phyloP scores from a whole-genome alignment of 2,113 vertebrate genomes.

The Nipponia nippon region DNA sequence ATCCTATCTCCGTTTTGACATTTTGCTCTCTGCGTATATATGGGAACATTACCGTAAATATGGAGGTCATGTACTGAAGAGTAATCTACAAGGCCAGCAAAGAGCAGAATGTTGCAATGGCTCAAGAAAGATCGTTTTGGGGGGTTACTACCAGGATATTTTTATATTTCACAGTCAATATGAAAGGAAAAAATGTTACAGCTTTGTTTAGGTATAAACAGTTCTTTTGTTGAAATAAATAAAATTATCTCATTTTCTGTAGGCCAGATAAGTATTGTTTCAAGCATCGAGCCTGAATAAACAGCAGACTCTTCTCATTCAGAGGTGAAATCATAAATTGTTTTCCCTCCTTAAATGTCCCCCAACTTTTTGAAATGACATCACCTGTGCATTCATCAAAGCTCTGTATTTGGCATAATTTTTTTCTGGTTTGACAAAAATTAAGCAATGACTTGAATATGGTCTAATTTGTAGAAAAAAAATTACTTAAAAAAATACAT shows the following conservation, averaged over 20 bases:
- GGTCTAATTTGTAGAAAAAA: not conserved
- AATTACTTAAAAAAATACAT: not conserved
- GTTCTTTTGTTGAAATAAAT: slow-evolving; percentile 51
- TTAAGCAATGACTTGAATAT: slow-evolving; percentile 38
- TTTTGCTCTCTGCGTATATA: not conserved
- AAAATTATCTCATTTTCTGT: slow-evolving; percentile 51
- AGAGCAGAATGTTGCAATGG: not conserved
- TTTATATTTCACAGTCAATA: not conserved
- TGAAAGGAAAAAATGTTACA: slow-evolving; percentile 2
- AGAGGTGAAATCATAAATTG: slow-evolving; percentile 41
- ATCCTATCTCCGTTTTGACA: not conserved
- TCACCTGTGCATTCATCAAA: slow-evolving; percentile 42
- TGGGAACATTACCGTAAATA: not conserved
- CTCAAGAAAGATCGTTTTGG: not conserved
- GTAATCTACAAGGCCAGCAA: not conserved
- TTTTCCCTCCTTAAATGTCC: slow-evolving; percentile 36
- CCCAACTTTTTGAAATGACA: slow-evolving; percentile 46
- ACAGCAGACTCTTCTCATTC: slow-evolving; percentile 59
- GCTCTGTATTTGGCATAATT: slow-evolving; percentile 16
- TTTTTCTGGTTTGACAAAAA: slow-evolving; percentile 41
- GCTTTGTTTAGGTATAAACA: slow-evolving; percentile 32
- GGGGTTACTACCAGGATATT: not conserved
- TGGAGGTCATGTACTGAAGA: not conserved
- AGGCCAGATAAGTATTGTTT: slow-evolving; percentile 32
- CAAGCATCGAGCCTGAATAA: not conserved